Percentiles rank a stretch among this genome's conserved stretches.
Conservation (phyloP, 2,888 invertebrate species). For the Phlogophora meticulosa region DNA sequence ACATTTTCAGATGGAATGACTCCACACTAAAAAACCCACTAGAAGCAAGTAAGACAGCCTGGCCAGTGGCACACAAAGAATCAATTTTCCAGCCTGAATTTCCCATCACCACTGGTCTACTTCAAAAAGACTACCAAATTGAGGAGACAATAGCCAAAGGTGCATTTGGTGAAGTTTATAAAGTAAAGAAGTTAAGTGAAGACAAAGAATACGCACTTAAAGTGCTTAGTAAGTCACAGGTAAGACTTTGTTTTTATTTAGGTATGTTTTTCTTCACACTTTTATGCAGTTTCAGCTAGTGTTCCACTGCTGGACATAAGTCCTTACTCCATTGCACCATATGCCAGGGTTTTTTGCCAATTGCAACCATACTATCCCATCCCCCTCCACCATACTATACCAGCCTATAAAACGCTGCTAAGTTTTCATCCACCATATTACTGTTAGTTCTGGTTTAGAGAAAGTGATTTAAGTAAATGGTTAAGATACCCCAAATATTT, state of each 20-base stretch:
- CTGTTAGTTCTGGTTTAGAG: neutral
- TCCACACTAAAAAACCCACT: slow-evolving; percentile 92
- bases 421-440: neutral
- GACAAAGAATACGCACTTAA: slow-evolving; percentile 95
- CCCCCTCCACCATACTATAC: neutral
- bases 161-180: slow-evolving; percentile 97
- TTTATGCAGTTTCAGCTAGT: neutral
- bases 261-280: neutral
- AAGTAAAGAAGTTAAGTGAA: slow-evolving; percentile 93
- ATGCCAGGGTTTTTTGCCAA: neutral
- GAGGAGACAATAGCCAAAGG: slow-evolving; percentile 95
- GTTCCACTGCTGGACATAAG: neutral
- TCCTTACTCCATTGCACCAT: too few species aligned
- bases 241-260: slow-evolving; percentile 72
- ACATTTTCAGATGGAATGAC: slow-evolving; percentile 92
- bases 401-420: neutral
- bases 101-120: slow-evolving; percentile 92
- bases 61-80: slow-evolving; percentile 96
- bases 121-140: slow-evolving; percentile 92
- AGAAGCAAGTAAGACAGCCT: slow-evolving; percentile 93
- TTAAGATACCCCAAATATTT: too few species aligned
- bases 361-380: neutral
- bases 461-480: too few species aligned
- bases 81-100: slow-evolving; percentile 97
- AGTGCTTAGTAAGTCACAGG: slow-evolving; percentile 95